A percentile compares a stretch with the other conserved stretches of the same genome.
Evolutionary conservation across 2,113 vertebrate species (phyloP).

Genomic region (Xiphias gladius): DNA sequence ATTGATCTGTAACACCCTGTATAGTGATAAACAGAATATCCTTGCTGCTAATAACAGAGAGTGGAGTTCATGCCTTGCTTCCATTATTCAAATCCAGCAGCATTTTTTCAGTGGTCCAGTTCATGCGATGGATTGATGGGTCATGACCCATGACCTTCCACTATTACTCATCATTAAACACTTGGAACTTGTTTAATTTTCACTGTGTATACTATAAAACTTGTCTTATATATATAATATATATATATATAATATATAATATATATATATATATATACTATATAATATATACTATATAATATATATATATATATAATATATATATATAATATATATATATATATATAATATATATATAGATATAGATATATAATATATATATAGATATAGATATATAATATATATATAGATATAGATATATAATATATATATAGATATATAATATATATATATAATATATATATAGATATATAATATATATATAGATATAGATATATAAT

Average conservation of each 20-base stretch:
- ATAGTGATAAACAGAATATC: neutral
- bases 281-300: neutral
- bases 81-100: neutral
- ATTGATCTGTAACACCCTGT: neutral
- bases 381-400: too few relatives aligned
- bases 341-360: neutral
- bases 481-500: too few relatives aligned
- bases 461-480: neutral
- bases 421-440: neutral
- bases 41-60: neutral
- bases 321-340: neutral
- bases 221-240: neutral
- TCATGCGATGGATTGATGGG: neutral
- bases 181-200: neutral
- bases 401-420: neutral
- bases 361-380: too few relatives aligned
- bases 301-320: neutral
- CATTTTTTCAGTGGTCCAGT: neutral
- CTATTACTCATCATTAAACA: neutral
- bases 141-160: neutral
- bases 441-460: neutral
- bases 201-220: neutral
- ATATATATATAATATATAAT: neutral
- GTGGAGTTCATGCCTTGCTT: neutral
- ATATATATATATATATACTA: neutral